Conservation (phyloP, 2,888 invertebrate genomes). For the Ophioninae sp. region DNA sequence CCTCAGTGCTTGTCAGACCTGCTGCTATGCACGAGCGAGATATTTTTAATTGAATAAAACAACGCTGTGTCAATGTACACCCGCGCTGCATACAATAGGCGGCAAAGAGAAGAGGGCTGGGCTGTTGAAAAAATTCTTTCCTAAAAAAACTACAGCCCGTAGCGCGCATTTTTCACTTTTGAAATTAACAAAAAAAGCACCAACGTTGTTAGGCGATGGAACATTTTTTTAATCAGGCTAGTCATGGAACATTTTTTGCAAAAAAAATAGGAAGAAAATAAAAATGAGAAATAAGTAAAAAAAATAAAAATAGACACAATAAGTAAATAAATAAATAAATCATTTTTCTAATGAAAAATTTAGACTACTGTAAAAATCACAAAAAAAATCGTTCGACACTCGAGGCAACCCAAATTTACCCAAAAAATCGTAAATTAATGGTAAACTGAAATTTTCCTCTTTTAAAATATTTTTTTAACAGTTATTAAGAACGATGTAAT, state of each 20-base stretch:
- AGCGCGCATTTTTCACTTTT: slow-evolving; percentile 15
- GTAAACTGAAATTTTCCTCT: no score
- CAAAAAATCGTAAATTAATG: no score
- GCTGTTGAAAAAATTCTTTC: slow-evolving; percentile 34
- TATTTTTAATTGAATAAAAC: slow-evolving; percentile 53
- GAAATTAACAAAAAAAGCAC: slow-evolving; percentile 4
- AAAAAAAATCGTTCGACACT: no score
- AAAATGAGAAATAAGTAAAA: background rate
- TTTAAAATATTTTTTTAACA: no score
- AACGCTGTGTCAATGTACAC: slow-evolving; percentile 50
- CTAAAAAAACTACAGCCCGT: slow-evolving; percentile 25
- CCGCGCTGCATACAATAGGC: slow-evolving; percentile 27
- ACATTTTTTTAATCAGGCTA: background rate
- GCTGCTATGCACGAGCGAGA: slow-evolving; percentile 45
- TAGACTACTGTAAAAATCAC: no score
- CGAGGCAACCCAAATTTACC: no score
- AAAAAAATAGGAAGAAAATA: background rate
- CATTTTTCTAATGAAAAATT: no score
- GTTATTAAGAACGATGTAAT: no score
- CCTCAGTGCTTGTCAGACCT: slow-evolving; percentile 23
- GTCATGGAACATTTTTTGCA: background rate
- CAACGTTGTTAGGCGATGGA: background rate
- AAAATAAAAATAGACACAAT: no score
- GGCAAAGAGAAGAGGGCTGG: background rate
- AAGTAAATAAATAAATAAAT: no score